These are phyloP conservation scores for Chaetodon trifasciatus DNA, from an alignment of 2,797 vertebrate genomes.

Conservation along the genomic window DNA sequence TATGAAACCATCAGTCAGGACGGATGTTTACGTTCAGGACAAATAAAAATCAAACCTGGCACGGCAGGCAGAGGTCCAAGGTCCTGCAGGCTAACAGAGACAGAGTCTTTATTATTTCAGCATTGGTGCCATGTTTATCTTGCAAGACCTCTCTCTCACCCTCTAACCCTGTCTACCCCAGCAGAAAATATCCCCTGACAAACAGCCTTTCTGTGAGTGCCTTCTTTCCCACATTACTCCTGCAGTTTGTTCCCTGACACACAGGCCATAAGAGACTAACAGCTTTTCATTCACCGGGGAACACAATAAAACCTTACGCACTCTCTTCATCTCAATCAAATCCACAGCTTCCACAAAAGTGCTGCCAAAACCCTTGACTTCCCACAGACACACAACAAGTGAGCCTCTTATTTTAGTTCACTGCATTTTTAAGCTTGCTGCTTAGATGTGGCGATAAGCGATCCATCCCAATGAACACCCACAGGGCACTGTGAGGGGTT, in stretches of 20 bases:
- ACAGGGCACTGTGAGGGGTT: slow-evolving; percentile 55
- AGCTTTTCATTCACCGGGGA: slow-evolving; percentile 77
- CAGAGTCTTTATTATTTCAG: slow-evolving; percentile 76
- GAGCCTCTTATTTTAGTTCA: slow-evolving; percentile 53
- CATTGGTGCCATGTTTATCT: slow-evolving; percentile 76
- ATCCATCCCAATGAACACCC: slow-evolving; percentile 67
- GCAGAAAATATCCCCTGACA: slow-evolving; percentile 67
- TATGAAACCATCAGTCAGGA: slow-evolving; percentile 43
- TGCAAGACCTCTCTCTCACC: slow-evolving; percentile 75
- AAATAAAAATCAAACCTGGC: slow-evolving; percentile 57
- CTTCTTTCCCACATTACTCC: slow-evolving; percentile 84
- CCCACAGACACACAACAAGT: slow-evolving; percentile 53
- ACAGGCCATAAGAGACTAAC: slow-evolving; percentile 71
- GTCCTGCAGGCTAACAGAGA: slow-evolving; percentile 52
- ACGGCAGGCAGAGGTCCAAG: slow-evolving; percentile 32
- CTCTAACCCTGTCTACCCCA: slow-evolving; percentile 64
- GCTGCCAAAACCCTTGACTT: slow-evolving; percentile 43
- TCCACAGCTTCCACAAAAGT: slow-evolving; percentile 64
- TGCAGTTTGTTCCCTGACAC: slow-evolving; percentile 71
- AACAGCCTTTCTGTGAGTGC: slow-evolving; percentile 69
- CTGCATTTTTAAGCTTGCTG: slow-evolving; percentile 52
- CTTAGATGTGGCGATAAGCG: slow-evolving; percentile 56
- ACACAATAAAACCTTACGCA: slow-evolving; percentile 74
- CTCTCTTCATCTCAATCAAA: slow-evolving; percentile 74
- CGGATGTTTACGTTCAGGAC: slow-evolving; percentile 62